phyloP scores from a whole-genome alignment of 1,140 invertebrate species.

The Ostrea edulis region DNA sequence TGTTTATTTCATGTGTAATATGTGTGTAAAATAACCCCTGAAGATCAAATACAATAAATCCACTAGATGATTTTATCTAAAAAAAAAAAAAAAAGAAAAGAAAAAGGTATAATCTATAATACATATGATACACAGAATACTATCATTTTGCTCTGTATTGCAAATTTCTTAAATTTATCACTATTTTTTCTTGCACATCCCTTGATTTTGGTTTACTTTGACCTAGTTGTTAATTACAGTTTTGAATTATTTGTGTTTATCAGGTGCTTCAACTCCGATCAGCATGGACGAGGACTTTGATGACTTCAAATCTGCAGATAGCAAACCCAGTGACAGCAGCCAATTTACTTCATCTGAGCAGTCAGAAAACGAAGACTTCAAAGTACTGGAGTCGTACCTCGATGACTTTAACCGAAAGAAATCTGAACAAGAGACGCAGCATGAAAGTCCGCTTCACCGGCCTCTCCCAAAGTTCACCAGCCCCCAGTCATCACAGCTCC shows the following conservation, averaged over 20 bases:
- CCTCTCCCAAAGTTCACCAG: slow-evolving; percentile 60
- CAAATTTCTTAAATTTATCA: background rate
- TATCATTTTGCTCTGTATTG: background rate
- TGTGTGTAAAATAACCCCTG: too few relatives aligned
- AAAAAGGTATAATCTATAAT: background rate
- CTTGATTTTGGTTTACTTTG: background rate
- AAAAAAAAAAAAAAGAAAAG: background rate
- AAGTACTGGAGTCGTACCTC: slow-evolving; percentile 73
- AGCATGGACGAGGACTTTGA: slow-evolving; percentile 81
- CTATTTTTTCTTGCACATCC: background rate
- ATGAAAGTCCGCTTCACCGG: slow-evolving; percentile 67
- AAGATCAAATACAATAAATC: too few relatives aligned
- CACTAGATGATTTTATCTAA: background rate
- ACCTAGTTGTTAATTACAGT: background rate
- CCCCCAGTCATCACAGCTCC: slow-evolving; percentile 38
- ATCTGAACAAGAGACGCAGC: slow-evolving; percentile 55
- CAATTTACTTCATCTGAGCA: slow-evolving; percentile 74
- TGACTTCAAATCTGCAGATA: slow-evolving; percentile 82
- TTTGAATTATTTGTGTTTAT: slow-evolving; percentile 7
- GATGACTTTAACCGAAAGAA: slow-evolving; percentile 72
- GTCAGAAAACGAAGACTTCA: slow-evolving; percentile 76
- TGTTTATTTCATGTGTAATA: too few relatives aligned
- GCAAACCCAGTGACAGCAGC: slow-evolving; percentile 71
- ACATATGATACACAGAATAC: background rate
- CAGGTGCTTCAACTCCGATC: slow-evolving; percentile 68